Percentiles rank a stretch among this genome's conserved stretches.
These are phyloP conservation scores for Camarhynchus parvulus DNA, from an alignment of 2,113 vertebrate genomes.

Conservation along the genomic window DNA sequence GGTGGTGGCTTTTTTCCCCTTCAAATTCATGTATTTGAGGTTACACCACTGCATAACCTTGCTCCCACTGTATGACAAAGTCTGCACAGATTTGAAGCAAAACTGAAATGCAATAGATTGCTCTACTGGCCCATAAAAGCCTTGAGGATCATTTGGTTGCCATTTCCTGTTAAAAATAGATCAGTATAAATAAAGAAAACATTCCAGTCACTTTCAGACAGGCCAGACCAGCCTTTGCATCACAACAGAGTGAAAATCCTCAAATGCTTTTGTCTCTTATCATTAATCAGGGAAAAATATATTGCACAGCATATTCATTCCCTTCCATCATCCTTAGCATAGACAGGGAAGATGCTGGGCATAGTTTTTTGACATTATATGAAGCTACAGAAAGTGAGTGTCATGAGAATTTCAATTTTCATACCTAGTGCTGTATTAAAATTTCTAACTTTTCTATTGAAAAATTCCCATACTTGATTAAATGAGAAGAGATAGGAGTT, in stretches of 20 bases:
- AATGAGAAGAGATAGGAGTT: conserved; percentile 10
- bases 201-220: background rate
- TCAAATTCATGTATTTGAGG: background rate
- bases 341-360: background rate
- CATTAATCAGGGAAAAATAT: background rate
- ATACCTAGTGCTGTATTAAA: background rate
- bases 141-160: background rate
- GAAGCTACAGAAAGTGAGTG: background rate
- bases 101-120: background rate
- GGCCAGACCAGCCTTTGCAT: background rate
- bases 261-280: background rate
- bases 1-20: background rate
- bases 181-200: background rate
- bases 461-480: background rate
- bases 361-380: background rate
- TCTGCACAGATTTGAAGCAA: background rate
- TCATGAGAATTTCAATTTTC: background rate
- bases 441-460: background rate
- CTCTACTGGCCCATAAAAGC: background rate
- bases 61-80: background rate
- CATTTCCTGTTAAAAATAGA: background rate
- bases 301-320: background rate
- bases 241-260: background rate
- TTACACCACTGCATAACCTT: background rate
- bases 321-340: background rate